phyloP scores from a whole-genome alignment of 2,888 invertebrate genomes.

The Cerastis rubricosa region DNA sequence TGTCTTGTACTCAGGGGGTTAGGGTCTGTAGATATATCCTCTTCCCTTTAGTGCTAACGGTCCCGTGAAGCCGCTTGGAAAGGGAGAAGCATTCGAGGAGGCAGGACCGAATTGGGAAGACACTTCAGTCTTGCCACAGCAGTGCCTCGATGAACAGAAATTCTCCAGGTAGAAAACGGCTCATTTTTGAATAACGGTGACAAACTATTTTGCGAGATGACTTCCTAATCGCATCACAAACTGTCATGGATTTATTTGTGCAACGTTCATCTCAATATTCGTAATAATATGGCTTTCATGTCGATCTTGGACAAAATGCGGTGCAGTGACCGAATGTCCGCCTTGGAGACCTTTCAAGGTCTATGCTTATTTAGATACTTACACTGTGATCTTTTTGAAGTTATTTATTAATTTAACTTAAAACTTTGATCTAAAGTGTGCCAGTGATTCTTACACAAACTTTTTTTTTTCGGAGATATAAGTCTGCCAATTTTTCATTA shows the following conservation, averaged over 20 bases:
- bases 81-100: background rate
- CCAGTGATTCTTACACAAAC: background rate
- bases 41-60: constrained; percentile 13
- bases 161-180: constrained; percentile 38
- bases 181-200: constrained; percentile 7
- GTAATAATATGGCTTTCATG: background rate
- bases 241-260: constrained; percentile 1
- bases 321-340: constrained; percentile 39
- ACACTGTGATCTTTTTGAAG: background rate
- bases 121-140: constrained; percentile 31
- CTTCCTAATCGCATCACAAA: background rate
- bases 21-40: constrained; percentile 21
- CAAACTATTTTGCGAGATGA: constrained; percentile 1
- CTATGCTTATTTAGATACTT: background rate
- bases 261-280: background rate
- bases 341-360: background rate
- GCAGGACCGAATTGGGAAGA: constrained; percentile 29
- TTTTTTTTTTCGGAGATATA: background rate
- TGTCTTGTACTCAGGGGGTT: constrained; percentile 1
- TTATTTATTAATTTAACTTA: background rate
- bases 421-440: background rate
- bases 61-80: constrained; percentile 7
- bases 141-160: constrained; percentile 22
- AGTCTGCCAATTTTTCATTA: background rate
- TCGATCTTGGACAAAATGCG: constrained; percentile 29